A percentile compares a stretch with the other conserved stretches of the same genome.
Evolutionary conservation across 2,797 vertebrate species (phyloP).

Genomic region (Chelidonichthys spinosus): DNA sequence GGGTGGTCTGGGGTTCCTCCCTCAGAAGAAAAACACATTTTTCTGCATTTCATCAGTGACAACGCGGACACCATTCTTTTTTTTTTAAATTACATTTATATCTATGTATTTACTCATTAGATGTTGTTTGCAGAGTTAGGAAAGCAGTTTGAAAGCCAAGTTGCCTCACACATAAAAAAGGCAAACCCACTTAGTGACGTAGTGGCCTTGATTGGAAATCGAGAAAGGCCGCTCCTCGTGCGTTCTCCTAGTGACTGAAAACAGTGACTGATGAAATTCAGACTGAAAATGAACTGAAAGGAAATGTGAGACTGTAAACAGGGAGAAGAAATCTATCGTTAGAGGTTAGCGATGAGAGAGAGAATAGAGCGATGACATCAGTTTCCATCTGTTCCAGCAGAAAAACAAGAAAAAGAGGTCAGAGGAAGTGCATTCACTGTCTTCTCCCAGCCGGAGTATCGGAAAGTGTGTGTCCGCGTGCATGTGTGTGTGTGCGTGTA

Average conservation of each 20-base stretch:
- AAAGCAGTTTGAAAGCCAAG: no score
- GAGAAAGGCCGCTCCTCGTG: background rate
- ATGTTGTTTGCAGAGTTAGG: no score
- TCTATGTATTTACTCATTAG: no score
- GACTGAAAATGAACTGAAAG: background rate
- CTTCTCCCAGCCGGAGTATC: constrained; percentile 8
- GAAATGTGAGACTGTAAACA: background rate
- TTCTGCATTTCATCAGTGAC: background rate
- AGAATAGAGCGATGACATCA: constrained; percentile 4
- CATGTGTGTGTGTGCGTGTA: constrained; percentile 4
- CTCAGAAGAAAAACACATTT: no score
- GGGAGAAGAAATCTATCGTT: background rate
- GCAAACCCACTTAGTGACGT: background rate
- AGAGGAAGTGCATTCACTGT: constrained; percentile 29
- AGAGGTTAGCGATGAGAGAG: background rate
- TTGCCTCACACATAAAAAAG: no score
- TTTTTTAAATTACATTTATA: no score
- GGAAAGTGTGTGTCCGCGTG: constrained; percentile 7
- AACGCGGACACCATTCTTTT: no score
- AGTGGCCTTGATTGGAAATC: background rate
- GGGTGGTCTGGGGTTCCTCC: background rate
- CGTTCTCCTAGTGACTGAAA: background rate
- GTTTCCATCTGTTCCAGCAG: constrained; percentile 8
- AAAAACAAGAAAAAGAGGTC: constrained; percentile 33
- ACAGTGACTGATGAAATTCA: background rate